These are phyloP conservation scores for Prunella strophiata DNA, from an alignment of 2,797 vertebrate species.

Conservation along the genomic window DNA sequence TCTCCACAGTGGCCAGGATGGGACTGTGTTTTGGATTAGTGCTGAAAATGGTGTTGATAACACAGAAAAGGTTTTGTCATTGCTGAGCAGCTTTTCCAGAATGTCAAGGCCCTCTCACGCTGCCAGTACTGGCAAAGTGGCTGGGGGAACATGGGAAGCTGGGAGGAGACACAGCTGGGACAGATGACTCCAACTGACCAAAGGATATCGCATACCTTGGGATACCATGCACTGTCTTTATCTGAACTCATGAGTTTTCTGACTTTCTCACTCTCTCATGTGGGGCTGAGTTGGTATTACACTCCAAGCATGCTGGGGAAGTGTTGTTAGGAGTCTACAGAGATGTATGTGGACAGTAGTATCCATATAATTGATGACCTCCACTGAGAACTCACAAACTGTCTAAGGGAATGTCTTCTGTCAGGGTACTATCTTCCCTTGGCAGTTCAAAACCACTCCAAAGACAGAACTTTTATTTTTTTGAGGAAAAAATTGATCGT, in stretches of 20 bases:
- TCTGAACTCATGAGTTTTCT: not conserved
- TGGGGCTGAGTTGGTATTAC: not conserved
- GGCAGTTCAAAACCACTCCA: not conserved
- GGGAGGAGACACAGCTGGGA: not conserved
- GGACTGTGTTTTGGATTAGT: not conserved
- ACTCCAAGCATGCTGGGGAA: not conserved
- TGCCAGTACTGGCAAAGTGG: rapidly evolving
- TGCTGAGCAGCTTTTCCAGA: not conserved
- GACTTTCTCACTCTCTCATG: not conserved
- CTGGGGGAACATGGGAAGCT: not conserved
- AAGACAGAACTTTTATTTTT: not conserved
- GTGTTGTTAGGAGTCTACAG: not conserved
- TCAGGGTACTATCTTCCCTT: not conserved
- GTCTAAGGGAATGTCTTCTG: not conserved
- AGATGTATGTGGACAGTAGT: rapidly evolving
- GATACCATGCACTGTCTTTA: not conserved
- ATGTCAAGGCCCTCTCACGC: not conserved
- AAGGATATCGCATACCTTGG: not conserved
- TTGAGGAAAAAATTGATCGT: not conserved
- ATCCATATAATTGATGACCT: not conserved
- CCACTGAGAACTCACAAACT: not conserved
- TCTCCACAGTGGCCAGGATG: not conserved
- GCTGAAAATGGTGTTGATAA: not conserved
- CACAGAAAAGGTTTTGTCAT: not conserved
- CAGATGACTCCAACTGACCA: not conserved